Conservation (phyloP, 2,888 invertebrate species). For the Atherix ibis region DNA sequence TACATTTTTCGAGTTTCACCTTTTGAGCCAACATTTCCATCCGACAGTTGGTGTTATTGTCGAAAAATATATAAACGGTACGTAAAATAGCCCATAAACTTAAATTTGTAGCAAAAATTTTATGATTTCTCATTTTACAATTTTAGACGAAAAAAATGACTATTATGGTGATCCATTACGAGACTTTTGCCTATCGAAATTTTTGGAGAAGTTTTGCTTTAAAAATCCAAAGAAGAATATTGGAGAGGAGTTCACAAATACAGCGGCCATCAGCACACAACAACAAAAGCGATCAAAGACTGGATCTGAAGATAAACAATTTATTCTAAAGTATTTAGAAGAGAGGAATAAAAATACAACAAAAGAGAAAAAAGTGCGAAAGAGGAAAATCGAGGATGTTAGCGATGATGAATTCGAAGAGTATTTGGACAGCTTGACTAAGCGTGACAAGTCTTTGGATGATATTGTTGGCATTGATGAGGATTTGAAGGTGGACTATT, state of each 20-base stretch:
- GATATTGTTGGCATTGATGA: slow-evolving; percentile 45
- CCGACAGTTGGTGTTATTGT: slow-evolving; percentile 86
- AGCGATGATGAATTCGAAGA: slow-evolving; percentile 40
- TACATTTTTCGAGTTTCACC: slow-evolving; percentile 57
- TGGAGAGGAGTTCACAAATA: slow-evolving; percentile 30
- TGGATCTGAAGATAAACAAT: slow-evolving; percentile 77
- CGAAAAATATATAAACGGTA: slow-evolving; percentile 53
- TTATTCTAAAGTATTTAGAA: slow-evolving; percentile 42
- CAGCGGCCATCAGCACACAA: slow-evolving; percentile 7
- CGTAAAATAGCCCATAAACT: slow-evolving; percentile 14
- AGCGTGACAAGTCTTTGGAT: slow-evolving; percentile 38
- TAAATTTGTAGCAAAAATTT: neutral
- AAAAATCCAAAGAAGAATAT: slow-evolving; percentile 70
- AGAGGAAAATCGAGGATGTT: slow-evolving; percentile 51
- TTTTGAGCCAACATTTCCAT: slow-evolving; percentile 66
- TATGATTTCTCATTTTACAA: slow-evolving; percentile 5
- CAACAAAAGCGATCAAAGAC: slow-evolving; percentile 36
- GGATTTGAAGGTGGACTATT: slow-evolving; percentile 46
- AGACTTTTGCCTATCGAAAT: slow-evolving; percentile 80
- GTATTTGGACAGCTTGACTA: slow-evolving; percentile 34
- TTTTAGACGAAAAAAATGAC: slow-evolving; percentile 35
- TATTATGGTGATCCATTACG: slow-evolving; percentile 88
- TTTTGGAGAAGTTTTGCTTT: slow-evolving; percentile 89
- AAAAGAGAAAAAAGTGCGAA: slow-evolving; percentile 27
- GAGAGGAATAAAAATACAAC: slow-evolving; percentile 31